Conservation (phyloP, 2,797 vertebrate species). For the Saxicola maurus region DNA sequence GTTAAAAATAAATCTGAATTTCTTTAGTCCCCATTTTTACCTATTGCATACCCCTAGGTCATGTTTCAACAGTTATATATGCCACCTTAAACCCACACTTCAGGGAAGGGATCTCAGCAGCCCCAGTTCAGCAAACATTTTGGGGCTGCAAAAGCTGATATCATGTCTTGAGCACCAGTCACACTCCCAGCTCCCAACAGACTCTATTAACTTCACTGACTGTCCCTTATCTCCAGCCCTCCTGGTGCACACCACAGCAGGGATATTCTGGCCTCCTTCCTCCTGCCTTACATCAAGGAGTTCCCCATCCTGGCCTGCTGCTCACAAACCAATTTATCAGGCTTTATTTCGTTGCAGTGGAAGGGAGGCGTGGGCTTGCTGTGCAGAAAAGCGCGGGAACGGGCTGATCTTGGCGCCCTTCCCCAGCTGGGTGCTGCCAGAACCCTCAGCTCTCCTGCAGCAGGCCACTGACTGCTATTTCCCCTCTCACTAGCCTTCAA, state of each 20-base stretch:
- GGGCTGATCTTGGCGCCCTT: accelerated
- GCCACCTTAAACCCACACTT: background rate
- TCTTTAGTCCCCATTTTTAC: background rate
- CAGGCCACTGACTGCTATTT: background rate
- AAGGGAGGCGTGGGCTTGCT: accelerated
- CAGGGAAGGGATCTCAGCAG: background rate
- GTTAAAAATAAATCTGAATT: background rate
- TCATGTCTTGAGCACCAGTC: background rate
- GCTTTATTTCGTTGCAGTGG: background rate
- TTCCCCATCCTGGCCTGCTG: background rate
- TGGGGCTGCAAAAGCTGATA: background rate
- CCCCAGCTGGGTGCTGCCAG: background rate
- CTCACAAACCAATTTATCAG: background rate
- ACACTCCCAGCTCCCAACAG: background rate
- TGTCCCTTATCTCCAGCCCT: background rate
- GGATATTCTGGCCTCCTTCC: background rate
- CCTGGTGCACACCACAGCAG: background rate
- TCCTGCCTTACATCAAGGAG: background rate
- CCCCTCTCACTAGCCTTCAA: background rate
- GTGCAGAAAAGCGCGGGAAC: accelerated
- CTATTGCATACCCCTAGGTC: background rate
- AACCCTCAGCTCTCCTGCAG: background rate
- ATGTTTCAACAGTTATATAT: background rate
- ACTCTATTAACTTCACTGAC: background rate
- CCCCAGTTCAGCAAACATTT: background rate